These are phyloP conservation scores for Craniophora ligustri DNA, from an alignment of 2,888 invertebrate genomes.

Conservation along the genomic window DNA sequence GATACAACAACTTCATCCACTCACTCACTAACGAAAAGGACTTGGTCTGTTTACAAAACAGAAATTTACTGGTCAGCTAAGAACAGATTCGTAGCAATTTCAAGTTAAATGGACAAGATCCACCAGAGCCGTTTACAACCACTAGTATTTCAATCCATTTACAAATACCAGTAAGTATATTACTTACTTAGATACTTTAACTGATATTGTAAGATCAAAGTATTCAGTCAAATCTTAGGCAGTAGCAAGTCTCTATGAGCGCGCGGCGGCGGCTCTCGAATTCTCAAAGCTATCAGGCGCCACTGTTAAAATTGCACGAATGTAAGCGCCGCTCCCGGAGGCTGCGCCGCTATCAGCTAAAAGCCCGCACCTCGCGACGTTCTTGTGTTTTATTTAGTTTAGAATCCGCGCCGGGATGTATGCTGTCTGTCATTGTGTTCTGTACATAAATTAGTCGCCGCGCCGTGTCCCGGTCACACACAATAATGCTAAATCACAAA, in stretches of 20 bases:
- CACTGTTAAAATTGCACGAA: constrained; percentile 16
- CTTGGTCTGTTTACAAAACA: too few species aligned
- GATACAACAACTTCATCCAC: too few species aligned
- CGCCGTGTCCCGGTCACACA: background rate
- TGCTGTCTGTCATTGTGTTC: background rate
- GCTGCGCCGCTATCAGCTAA: constrained; percentile 18
- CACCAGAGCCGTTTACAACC: too few species aligned
- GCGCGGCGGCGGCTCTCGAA: background rate
- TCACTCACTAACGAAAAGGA: too few species aligned
- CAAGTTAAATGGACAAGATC: too few species aligned
- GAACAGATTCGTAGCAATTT: too few species aligned
- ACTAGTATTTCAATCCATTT: too few species aligned
- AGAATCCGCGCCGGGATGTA: background rate
- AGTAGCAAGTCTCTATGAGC: background rate
- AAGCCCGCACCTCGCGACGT: constrained; percentile 8
- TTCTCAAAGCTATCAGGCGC: constrained; percentile 6
- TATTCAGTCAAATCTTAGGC: background rate
- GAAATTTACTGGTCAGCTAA: too few species aligned
- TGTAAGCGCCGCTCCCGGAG: background rate
- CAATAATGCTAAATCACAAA: too few species aligned
- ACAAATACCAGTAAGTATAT: too few species aligned
- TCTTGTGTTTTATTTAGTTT: constrained; percentile 2
- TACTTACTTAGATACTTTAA: too few species aligned
- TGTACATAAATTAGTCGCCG: background rate
- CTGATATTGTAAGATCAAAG: background rate